These are phyloP conservation scores for Ormyrus thymus DNA, from an alignment of 2,888 invertebrate genomes.

Conservation along the genomic window DNA sequence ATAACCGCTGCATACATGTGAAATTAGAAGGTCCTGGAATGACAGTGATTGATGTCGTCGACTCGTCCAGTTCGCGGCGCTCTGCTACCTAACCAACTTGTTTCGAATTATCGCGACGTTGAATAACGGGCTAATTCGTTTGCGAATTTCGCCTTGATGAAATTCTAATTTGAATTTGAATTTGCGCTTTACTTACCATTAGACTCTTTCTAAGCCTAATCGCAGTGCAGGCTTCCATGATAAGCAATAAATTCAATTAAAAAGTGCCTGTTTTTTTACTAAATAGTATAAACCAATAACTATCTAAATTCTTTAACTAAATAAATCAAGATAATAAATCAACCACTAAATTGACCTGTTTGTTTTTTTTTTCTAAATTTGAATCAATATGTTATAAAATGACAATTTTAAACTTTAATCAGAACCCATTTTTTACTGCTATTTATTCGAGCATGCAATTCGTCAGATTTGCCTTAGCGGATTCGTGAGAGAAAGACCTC, in stretches of 20 bases:
- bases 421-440: background rate
- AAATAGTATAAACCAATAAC: no score
- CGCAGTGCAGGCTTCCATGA: no score
- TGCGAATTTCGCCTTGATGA: slow-evolving; percentile 20
- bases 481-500: slow-evolving; percentile 28
- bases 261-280: no score
- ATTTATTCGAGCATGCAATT: background rate
- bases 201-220: no score
- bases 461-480: slow-evolving; percentile 37
- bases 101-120: slow-evolving; percentile 38
- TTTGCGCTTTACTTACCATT: background rate
- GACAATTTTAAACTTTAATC: background rate
- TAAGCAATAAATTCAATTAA: no score
- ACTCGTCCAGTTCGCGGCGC: background rate
- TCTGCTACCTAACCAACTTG: slow-evolving; percentile 28
- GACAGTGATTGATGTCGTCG: slow-evolving; percentile 38
- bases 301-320: no score
- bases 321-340: no score
- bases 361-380: no score
- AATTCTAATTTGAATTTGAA: background rate
- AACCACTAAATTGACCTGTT: no score
- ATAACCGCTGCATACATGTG: background rate
- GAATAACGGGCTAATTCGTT: slow-evolving; percentile 21
- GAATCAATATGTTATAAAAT: no score
- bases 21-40: slow-evolving; percentile 28